Conservation (phyloP, 1,140 invertebrate genomes). For the Hypothenemus hampei region DNA sequence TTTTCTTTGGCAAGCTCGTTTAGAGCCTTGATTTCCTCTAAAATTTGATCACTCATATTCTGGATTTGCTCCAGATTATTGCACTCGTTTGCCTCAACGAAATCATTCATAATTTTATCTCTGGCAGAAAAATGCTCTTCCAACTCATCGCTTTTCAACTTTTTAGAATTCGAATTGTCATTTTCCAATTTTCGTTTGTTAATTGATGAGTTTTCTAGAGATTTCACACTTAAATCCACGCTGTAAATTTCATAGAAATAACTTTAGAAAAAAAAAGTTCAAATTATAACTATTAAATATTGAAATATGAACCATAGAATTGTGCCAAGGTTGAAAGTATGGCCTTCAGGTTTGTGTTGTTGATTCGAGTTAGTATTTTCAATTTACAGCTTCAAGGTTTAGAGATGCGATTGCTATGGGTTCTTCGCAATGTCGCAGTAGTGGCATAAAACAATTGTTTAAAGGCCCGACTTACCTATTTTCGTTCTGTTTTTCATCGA, state of each 20-base stretch:
- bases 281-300: slow-evolving; percentile 3
- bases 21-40: slow-evolving; percentile 60
- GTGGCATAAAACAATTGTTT: background rate
- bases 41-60: slow-evolving; percentile 53
- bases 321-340: slow-evolving; percentile 6
- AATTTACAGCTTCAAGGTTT: slow-evolving; percentile 9
- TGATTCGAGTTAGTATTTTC: slow-evolving; percentile 6
- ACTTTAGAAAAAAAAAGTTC: background rate
- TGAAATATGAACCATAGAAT: slow-evolving; percentile 1
- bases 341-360: slow-evolving; percentile 10
- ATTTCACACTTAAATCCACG: too few relatives aligned
- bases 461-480: slow-evolving; percentile 12
- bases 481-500: slow-evolving; percentile 10
- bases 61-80: slow-evolving; percentile 56
- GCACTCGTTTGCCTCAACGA: slow-evolving; percentile 53
- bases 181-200: slow-evolving; percentile 35
- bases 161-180: slow-evolving; percentile 45
- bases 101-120: slow-evolving; percentile 56
- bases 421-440: too few relatives aligned
- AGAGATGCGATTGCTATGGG: background rate
- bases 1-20: slow-evolving; percentile 66
- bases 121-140: slow-evolving; percentile 52
- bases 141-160: slow-evolving; percentile 50
- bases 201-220: background rate
- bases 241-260: too few relatives aligned